Base-by-base conservation (phyloP, 2,888 invertebrate genomes). In the Rhamphomyia laevipes region DNA sequence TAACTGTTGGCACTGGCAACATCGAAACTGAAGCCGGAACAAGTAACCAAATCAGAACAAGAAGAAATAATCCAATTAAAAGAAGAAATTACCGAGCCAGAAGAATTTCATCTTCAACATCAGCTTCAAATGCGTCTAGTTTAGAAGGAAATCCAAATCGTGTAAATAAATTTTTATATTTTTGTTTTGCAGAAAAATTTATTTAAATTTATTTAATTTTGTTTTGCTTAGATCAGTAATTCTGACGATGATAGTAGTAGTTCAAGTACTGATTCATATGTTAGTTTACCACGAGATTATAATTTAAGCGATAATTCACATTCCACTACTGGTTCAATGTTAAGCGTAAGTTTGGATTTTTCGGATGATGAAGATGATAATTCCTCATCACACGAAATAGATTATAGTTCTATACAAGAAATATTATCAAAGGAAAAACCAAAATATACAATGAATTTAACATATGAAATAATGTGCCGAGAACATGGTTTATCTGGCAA, bases 371-470 rank as follows among this genome's bases (percentile, higher is more conserved):
- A 51, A n/a, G 33, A 45, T 37, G 17, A 21, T 9, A 27, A 27
- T 27, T 21, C 6, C 21, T 27, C 23, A 27, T 2, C 7, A 7
- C 2, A 53, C 10, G 53, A 51, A n/a, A 42, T 40, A 10, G 51
- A 51, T 31, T 17, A 48, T 23, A 37, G 48, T 15, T 47, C 47
- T n/a, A 59, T 61, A 1, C 54, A 57, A 11, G 60, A 62, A 21
- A 53, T 64, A 1, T 49, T 65, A 51, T 55, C 56, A 47, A 66
- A 64, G 53, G 52, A 55, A 15, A 66, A 66, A 31, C 65, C 68
- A 0, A 40, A 51, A 1, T 68, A 70, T 38, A 59, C 55, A 15
- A 66, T 65, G 64, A 61, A 60, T 47, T 55, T 59, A 1, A 44
- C 51, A 1, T 50, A 55, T 30, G 63, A 66, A 51, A 41, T 70